Evolutionary conservation across 2,797 vertebrate genomes (phyloP).

Genomic region (Chanos chanos): DNA sequence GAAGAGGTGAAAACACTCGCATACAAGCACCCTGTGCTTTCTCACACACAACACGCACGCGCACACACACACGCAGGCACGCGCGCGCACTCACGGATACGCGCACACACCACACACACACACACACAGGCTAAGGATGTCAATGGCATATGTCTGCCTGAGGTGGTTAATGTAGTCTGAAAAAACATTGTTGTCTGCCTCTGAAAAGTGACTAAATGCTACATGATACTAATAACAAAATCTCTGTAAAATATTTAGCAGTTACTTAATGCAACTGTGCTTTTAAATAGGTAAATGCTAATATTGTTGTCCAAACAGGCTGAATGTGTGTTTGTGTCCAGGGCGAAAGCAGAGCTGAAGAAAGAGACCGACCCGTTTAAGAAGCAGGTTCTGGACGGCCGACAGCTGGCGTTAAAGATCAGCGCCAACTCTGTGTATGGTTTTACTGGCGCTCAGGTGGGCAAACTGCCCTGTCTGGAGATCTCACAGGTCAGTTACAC

Average conservation of each 20-base stretch:
- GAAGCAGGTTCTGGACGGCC: constrained; percentile 87
- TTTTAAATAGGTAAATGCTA: no score
- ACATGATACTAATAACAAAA: no score
- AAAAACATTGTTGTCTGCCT: no score
- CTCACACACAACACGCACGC: neutral
- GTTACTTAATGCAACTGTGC: no score
- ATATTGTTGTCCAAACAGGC: neutral
- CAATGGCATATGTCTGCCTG: no score
- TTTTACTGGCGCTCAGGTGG: constrained; percentile 91
- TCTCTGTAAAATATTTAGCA: no score
- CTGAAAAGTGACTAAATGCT: no score
- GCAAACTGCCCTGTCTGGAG: constrained; percentile 88
- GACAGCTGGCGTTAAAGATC: constrained; percentile 88
- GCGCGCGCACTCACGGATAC: neutral
- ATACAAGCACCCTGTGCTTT: neutral
- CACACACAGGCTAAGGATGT: no score
- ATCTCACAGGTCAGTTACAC: constrained; percentile 82
- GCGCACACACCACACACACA: no score
- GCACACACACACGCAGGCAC: neutral
- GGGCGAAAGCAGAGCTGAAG: constrained; percentile 86
- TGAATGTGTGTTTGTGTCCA: constrained; percentile 51
- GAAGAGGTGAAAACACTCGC: constrained; percentile 70
- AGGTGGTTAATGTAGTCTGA: no score
- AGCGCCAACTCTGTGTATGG: constrained; percentile 94
- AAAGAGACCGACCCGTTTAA: constrained; percentile 87